Evolutionary conservation across 2,888 invertebrate genomes (phyloP), one percentile per base, ranked within the genome.

Genomic region (Polyommatus iphigenia): DNA sequence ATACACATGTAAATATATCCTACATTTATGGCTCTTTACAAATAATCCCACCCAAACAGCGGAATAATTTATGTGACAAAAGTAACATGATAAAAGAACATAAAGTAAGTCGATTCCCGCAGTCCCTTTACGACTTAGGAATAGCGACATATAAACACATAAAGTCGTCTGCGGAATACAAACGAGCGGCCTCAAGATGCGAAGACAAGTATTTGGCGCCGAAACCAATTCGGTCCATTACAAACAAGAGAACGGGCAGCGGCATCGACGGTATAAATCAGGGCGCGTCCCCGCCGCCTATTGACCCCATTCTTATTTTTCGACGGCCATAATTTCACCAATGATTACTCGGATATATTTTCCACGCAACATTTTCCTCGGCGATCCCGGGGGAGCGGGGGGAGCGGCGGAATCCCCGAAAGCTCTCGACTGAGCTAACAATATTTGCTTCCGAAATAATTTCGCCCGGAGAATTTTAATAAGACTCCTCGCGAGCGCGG

Each of bases 241-340:
- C 77, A 78, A 82, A 81, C 81, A 78, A 81, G 77, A 78, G 80
- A 80, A 75, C 54, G 54, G 75, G 24, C 75, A 24, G 50, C 79
- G 79, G 77, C 79, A 77, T 78, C 80, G 80, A 80, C 78, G 78
- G 79, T 80, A 83, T 86, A 85, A 85, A 86, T 84, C 83, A 84
- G 82, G 83, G 83, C 83, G 84, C 81, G 85, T 82, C 87, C 83
- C 80, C 84, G 85, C 83, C 84, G 85, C 85, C 87, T 83, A 84
- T 84, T 84, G 85, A 83, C 85, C 87, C 83, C 85, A 81, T 86
- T 86, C 84, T 82, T 83, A 82, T 83, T 83, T 85, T 86, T 84
- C 83, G 83, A 82, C 79, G 82, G 82, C 82, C 82, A 83, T 86
- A 85, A 85, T 85, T 88, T 86, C 85, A 85, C 83, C 86, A 83